These are phyloP conservation scores for Phalacrocorax pelagicus DNA, from an alignment of 2,113 vertebrate species.

Conservation along the genomic window DNA sequence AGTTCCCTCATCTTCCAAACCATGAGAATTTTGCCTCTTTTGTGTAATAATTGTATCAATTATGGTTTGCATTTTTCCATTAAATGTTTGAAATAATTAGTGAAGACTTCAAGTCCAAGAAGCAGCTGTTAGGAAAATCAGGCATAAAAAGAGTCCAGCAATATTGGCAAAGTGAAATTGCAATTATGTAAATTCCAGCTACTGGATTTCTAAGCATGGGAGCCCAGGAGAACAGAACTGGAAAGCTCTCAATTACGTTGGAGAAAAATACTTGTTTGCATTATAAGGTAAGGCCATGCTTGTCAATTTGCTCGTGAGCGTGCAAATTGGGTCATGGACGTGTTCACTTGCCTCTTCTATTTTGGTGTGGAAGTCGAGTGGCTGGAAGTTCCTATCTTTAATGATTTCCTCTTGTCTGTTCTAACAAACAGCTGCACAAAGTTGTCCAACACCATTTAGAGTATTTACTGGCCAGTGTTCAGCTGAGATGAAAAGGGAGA, in stretches of 20 bases:
- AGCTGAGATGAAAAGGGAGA: conserved; percentile 71
- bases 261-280: neutral
- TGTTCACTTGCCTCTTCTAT: conserved; percentile 11
- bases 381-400: conserved; percentile 61
- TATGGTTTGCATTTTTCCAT: conserved; percentile 33
- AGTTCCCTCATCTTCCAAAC: conserved; percentile 25
- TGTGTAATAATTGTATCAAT: conserved; percentile 28
- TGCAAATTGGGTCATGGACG: neutral
- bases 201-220: conserved; percentile 62
- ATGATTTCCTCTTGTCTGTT: conserved; percentile 67
- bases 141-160: conserved; percentile 17
- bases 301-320: neutral
- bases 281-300: neutral
- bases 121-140: conserved; percentile 61
- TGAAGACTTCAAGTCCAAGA: conserved; percentile 20
- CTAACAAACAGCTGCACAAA: conserved; percentile 76
- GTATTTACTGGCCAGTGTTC: conserved; percentile 69
- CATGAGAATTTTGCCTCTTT: conserved; percentile 18
- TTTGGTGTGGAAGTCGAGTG: conserved; percentile 66
- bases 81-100: conserved; percentile 67
- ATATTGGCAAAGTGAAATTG: conserved; percentile 63
- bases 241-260: conserved; percentile 11
- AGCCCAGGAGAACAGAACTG: conserved; percentile 13
- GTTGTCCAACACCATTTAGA: conserved; percentile 60
- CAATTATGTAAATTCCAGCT: conserved; percentile 70